Evolutionary conservation across 2,888 invertebrate species (phyloP).

Genomic region (Heliconius ethilla): DNA sequence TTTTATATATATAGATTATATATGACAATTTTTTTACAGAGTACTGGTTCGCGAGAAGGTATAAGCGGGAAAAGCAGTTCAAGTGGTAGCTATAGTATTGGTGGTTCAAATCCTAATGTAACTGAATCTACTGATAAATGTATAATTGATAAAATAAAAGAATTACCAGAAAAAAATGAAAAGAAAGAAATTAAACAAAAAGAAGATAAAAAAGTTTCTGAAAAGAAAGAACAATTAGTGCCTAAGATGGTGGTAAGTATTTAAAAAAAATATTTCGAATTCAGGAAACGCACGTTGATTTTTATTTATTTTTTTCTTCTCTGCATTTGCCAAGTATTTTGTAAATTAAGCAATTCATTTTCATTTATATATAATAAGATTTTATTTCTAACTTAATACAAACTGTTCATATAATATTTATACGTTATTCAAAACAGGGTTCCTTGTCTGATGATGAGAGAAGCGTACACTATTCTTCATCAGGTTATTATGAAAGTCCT

Average conservation of each 20-base stretch:
- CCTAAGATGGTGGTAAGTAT: constrained; percentile 71
- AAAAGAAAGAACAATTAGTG: constrained; percentile 65
- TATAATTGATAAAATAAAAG: constrained; percentile 59
- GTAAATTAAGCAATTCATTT: background rate
- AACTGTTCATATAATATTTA: background rate
- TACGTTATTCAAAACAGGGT: constrained; percentile 59
- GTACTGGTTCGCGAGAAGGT: constrained; percentile 55
- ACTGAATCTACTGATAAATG: constrained; percentile 64
- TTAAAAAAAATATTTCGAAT: background rate
- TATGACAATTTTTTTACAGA: constrained; percentile 16
- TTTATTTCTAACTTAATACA: background rate
- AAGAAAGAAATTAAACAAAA: constrained; percentile 39
- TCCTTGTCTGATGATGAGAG: constrained; percentile 86
- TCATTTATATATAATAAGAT: background rate
- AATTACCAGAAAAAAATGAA: constrained; percentile 58
- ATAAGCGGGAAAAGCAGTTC: constrained; percentile 79
- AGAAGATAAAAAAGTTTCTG: constrained; percentile 57
- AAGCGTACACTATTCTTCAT: constrained; percentile 87
- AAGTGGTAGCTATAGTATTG: constrained; percentile 78
- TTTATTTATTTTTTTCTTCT: background rate
- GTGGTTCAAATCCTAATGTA: constrained; percentile 75
- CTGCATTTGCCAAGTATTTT: background rate
- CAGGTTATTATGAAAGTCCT: constrained; percentile 89
- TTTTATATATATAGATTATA: too few relatives aligned
- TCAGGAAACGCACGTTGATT: background rate